These are phyloP conservation scores for Drosophila sulfurigaster DNA, from an alignment of 1,140 invertebrate genomes.

Conservation along the genomic window DNA sequence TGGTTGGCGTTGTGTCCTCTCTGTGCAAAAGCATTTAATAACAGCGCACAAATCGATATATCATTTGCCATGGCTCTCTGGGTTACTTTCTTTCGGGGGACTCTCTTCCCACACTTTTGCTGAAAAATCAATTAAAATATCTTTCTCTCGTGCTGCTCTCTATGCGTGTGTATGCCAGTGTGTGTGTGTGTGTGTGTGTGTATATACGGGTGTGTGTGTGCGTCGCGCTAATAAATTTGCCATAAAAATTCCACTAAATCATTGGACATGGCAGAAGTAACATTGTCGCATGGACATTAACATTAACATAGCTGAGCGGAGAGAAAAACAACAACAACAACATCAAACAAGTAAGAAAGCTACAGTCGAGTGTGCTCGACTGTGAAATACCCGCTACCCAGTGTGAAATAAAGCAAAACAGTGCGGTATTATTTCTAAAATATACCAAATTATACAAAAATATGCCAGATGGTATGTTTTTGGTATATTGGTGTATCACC, in stretches of 20 bases:
- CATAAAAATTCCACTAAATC: constrained; percentile 83
- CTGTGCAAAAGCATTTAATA: constrained; percentile 75
- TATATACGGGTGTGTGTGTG: background rate
- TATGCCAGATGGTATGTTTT: too few species aligned
- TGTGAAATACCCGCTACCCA: too few species aligned
- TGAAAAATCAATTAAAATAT: constrained; percentile 83
- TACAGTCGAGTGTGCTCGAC: too few species aligned
- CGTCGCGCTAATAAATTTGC: constrained; percentile 76
- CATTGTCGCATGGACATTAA: constrained; percentile 67
- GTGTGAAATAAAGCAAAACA: too few species aligned
- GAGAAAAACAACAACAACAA: background rate
- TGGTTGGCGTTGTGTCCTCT: constrained; percentile 49
- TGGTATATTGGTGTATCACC: too few species aligned
- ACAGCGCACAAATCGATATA: constrained; percentile 81
- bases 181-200: constrained; percentile 6
- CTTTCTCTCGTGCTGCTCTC: constrained; percentile 46
- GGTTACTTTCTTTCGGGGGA: constrained; percentile 62
- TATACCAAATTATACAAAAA: too few species aligned
- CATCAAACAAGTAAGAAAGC: constrained; percentile 6
- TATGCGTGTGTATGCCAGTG: background rate
- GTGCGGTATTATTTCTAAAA: too few species aligned
- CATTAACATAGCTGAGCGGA: constrained; percentile 46
- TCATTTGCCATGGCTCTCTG: constrained; percentile 62
- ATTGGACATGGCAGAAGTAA: constrained; percentile 62
- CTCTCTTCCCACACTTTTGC: constrained; percentile 75